Base-by-base conservation (phyloP, 2,888 invertebrate species). In the Microctonus brassicae region DNA sequence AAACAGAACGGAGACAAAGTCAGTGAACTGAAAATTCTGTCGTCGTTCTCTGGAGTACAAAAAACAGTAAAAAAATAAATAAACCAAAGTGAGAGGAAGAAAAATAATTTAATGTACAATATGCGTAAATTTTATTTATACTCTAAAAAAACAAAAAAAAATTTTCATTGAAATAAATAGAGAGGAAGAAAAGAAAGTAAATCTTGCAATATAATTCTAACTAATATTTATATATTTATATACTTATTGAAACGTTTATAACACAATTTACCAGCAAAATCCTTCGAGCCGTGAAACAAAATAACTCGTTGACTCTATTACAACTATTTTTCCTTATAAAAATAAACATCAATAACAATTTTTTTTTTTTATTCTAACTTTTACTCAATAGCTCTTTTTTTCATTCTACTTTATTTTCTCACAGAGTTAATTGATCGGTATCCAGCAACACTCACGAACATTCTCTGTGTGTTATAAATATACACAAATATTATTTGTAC, bases 271-370 rank as follows among this genome's bases (percentile, higher is more conserved):
- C 71, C 73, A 74, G 69, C 73, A 73, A 47, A 47, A 47, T 70
- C 61, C 73, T 70, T 73, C 57, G 74, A 77, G 75, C 75, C 76
- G 76, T 77, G 75, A 77, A 64, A 69, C 73, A 69, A 73, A 66
- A 73, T 69, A 61, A 67, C 67, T 52, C 47, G 36, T 68, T 47
- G 26, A 47, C 57, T 29, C 67, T 61, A 39, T 7, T 70, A n/a
- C 39, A n/a, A n/a, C n/a, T n/a, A n/a, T n/a, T n/a, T n/a, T 11
- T 42, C 7, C 6, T 6, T 26, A 47, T 29, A 52, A 34, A 52
- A 34, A 17, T 53, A 13, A 33, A 42, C n/a, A 42, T n/a, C 2
- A 5, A n/a, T 42, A n/a, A 7, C 17, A 7, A 47, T 47, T 17
- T 17, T 17, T 52, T 7, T 24, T 66, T 65, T 34, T 65, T 34